Conservation (phyloP, 2,113 vertebrate species). For the Erythrolamprus reginae region DNA sequence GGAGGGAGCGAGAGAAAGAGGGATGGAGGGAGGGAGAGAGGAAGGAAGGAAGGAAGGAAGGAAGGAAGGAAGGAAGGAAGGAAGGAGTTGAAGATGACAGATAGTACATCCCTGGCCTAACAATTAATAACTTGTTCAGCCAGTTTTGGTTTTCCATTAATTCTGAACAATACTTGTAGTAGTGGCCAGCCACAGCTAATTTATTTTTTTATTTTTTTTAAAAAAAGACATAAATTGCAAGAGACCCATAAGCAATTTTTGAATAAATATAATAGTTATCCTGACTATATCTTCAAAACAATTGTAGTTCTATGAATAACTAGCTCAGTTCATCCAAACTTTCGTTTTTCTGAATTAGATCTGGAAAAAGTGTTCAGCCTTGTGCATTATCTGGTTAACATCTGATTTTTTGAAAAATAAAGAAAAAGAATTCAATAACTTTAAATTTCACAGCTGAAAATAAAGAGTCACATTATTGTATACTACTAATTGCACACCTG, state of each 20-base stretch:
- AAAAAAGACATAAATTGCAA: neutral
- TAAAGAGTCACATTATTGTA: constrained; percentile 39
- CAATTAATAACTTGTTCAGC: neutral
- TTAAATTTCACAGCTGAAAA: constrained; percentile 38
- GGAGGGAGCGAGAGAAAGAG: neutral
- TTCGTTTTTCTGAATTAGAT: neutral
- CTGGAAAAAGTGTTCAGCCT: neutral
- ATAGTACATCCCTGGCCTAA: neutral
- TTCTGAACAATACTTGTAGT: neutral
- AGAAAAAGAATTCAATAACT: neutral
- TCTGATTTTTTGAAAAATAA: neutral
- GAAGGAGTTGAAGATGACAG: neutral
- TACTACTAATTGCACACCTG: constrained; percentile 49
- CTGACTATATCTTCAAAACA: neutral
- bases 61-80: neutral
- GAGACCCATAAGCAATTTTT: neutral
- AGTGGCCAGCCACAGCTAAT: neutral
- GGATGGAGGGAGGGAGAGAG: neutral
- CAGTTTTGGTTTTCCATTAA: neutral
- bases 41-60: too few relatives aligned
- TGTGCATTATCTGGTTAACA: neutral
- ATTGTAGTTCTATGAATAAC: neutral
- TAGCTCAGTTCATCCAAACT: neutral
- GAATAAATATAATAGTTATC: neutral
- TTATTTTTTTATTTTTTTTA: neutral